A percentile compares a stretch with the other conserved stretches of the same genome.
Conservation (phyloP, 1,140 invertebrate species). For the Brachionus rubens region DNA sequence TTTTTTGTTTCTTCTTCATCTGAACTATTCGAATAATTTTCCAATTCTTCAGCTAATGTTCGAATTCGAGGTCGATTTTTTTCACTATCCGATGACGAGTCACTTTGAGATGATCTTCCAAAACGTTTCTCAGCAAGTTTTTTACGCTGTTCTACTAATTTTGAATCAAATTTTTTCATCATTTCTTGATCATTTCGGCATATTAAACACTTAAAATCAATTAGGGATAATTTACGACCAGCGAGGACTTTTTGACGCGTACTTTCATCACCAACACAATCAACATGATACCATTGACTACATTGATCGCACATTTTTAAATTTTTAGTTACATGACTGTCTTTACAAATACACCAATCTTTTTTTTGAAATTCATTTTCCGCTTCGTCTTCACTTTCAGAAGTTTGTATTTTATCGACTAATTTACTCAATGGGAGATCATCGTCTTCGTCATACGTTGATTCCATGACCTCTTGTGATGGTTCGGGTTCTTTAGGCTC, state of each 20-base stretch:
- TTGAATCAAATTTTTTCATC: constrained; percentile 14
- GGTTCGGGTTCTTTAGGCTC: neutral
- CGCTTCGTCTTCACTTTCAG: neutral
- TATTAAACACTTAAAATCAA: neutral
- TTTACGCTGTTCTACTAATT: neutral
- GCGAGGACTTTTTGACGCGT: neutral
- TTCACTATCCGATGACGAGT: neutral
- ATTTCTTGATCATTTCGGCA: constrained; percentile 9
- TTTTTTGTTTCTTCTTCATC: neutral
- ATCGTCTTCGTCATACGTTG: neutral
- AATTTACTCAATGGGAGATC: neutral
- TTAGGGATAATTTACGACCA: neutral
- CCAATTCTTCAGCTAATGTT: too few relatives aligned
- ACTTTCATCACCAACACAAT: neutral
- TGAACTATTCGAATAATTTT: too few relatives aligned
- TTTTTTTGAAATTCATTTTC: constrained; percentile 13
- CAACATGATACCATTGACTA: constrained; percentile 14
- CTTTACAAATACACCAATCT: constrained; percentile 8
- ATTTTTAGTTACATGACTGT: neutral
- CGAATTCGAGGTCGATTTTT: too few relatives aligned
- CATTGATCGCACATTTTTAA: neutral
- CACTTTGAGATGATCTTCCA: neutral
- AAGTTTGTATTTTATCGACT: neutral
- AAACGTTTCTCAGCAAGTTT: neutral
- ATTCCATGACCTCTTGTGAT: neutral